A percentile compares a stretch with the other conserved stretches of the same genome.
Conservation (phyloP, 2,888 invertebrate species). For the Oeneis ivallda region DNA sequence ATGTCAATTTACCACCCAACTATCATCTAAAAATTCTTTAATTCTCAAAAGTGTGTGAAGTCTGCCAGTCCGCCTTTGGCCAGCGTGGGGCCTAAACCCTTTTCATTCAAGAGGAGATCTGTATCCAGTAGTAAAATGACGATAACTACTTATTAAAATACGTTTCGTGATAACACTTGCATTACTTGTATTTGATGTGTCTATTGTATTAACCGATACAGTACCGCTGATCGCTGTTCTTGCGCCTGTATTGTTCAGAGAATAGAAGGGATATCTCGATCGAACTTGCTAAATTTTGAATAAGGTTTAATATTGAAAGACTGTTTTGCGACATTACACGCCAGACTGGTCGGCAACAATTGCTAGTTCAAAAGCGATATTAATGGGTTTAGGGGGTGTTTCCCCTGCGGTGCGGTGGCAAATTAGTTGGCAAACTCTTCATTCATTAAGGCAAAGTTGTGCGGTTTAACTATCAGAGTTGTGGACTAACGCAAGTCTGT, state of each 20-base stretch:
- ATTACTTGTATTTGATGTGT: background rate
- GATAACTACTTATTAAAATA: no score
- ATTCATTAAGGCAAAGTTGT: constrained; percentile 61
- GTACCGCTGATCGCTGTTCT: background rate
- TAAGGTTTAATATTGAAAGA: constrained; percentile 4
- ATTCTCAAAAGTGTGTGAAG: no score
- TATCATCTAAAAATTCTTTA: no score
- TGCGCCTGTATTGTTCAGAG: background rate
- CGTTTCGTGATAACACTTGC: background rate
- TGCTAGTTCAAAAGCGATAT: constrained; percentile 44
- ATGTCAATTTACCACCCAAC: no score
- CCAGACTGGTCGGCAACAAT: constrained; percentile 32
- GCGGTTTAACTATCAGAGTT: constrained; percentile 54
- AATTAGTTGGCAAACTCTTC: constrained; percentile 63
- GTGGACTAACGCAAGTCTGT: constrained; percentile 33
- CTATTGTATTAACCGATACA: background rate
- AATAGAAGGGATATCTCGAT: background rate
- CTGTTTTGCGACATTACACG: constrained; percentile 21
- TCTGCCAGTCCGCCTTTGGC: no score
- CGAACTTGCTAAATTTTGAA: constrained; percentile 6
- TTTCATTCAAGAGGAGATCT: no score
- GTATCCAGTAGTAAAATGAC: no score
- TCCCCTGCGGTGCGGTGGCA: constrained; percentile 55
- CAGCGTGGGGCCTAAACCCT: no score
- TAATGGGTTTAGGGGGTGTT: constrained; percentile 52